Evolutionary conservation across 2,888 invertebrate species (phyloP).

Genomic region (Hofmannophila pseudospretella): DNA sequence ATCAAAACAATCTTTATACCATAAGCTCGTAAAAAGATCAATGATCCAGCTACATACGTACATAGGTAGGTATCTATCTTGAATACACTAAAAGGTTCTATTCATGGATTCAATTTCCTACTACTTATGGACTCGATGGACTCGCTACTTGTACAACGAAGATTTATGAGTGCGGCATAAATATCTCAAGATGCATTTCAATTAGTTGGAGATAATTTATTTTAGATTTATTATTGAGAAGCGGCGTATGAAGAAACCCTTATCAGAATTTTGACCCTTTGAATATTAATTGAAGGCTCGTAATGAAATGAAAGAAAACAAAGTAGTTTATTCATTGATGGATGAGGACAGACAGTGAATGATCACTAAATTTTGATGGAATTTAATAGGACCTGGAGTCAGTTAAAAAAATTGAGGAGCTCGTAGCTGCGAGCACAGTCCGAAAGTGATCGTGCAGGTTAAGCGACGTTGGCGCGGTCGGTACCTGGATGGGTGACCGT

Average conservation of each 20-base stretch:
- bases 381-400: too few relatives aligned
- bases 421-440: too few relatives aligned
- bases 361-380: too few relatives aligned
- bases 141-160: slow-evolving; percentile 29
- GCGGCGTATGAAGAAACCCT: not conserved
- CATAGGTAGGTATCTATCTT: too few relatives aligned
- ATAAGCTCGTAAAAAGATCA: slow-evolving; percentile 25
- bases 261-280: slow-evolving; percentile 1
- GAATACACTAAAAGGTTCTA: slow-evolving; percentile 26
- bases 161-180: slow-evolving; percentile 27
- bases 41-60: slow-evolving; percentile 21
- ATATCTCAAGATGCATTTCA: slow-evolving; percentile 28
- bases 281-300: not conserved
- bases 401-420: too few relatives aligned
- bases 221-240: not conserved
- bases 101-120: slow-evolving; percentile 17
- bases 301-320: not conserved
- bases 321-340: too few relatives aligned
- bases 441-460: too few relatives aligned
- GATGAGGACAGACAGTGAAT: too few relatives aligned
- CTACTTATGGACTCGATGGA: not conserved
- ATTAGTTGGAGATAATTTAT: slow-evolving; percentile 19
- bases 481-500: too few relatives aligned
- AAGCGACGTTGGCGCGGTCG: too few relatives aligned
- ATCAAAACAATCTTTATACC: not conserved